A percentile compares a stretch with the other conserved stretches of the same genome.
These are phyloP conservation scores for Oryzias sinensis DNA, from an alignment of 2,797 vertebrate genomes.

Conservation along the genomic window DNA sequence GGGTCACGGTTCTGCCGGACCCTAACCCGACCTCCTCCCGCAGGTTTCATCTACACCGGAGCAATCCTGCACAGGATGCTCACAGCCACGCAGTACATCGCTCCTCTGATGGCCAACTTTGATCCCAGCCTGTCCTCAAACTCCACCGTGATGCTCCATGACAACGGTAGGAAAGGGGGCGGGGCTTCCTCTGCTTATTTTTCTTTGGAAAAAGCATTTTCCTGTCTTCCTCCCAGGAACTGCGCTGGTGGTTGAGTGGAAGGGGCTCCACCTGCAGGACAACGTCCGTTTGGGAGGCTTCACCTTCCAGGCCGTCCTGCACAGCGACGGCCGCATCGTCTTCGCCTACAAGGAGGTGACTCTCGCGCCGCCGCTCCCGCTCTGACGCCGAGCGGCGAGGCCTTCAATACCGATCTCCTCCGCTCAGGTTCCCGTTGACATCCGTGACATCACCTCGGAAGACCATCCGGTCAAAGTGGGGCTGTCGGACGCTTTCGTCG, in stretches of 20 bases:
- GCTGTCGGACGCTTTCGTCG: constrained; percentile 93
- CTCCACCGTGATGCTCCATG: constrained; percentile 90
- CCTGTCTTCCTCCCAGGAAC: constrained; percentile 75
- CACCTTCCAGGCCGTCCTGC: constrained; percentile 90
- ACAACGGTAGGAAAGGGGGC: constrained; percentile 85
- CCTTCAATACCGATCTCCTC: constrained; percentile 18
- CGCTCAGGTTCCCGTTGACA: constrained; percentile 86
- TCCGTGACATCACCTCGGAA: constrained; percentile 85
- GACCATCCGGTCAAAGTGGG: constrained; percentile 96
- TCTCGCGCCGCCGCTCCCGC: neutral
- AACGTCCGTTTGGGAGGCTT: constrained; percentile 85
- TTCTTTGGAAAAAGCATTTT: neutral
- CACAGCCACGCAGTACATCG: constrained; percentile 95
- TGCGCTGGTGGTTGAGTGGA: constrained; percentile 92
- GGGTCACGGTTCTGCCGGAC: no score
- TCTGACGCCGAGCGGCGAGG: accelerated
- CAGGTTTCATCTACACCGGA: constrained; percentile 97
- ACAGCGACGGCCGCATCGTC: constrained; percentile 89
- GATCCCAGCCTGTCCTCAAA: constrained; percentile 90
- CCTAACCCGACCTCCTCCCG: neutral
- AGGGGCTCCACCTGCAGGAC: constrained; percentile 87
- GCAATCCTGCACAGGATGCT: constrained; percentile 92
- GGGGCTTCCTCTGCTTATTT: neutral
- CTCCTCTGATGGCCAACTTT: constrained; percentile 96
- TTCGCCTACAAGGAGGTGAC: constrained; percentile 94